Evolutionary conservation across 1,140 invertebrate genomes (phyloP).

Genomic region (Halyomorpha halys): DNA sequence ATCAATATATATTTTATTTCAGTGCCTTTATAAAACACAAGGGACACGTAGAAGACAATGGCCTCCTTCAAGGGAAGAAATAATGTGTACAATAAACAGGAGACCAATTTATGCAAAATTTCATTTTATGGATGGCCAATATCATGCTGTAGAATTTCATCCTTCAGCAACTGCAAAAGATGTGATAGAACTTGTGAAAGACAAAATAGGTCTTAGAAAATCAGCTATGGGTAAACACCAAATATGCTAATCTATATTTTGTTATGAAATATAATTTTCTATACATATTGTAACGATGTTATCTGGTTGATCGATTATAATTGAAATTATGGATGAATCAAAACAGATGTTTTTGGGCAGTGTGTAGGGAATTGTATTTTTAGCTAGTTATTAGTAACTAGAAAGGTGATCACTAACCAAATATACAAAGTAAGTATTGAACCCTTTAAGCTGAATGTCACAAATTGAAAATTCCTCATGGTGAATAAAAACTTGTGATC

Average conservation of each 20-base stretch:
- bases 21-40: conserved; percentile 73
- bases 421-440: no score
- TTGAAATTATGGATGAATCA: no score
- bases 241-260: conserved; percentile 1
- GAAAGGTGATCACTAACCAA: no score
- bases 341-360: no score
- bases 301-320: no score
- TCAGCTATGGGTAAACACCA: conserved; percentile 52
- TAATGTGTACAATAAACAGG: conserved; percentile 83
- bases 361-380: no score
- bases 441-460: no score
- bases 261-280: no score
- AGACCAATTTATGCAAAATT: conserved; percentile 83
- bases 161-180: conserved; percentile 86
- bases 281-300: no score
- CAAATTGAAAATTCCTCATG: no score
- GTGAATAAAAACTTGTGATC: no score
- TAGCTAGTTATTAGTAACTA: no score
- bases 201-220: conserved; percentile 81
- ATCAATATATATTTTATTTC: conserved; percentile 28
- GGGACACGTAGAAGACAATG: conserved; percentile 77
- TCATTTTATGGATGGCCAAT: conserved; percentile 88
- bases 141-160: conserved; percentile 89
- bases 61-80: conserved; percentile 87
- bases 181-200: conserved; percentile 77